Conservation (phyloP, 2,888 invertebrate genomes). For the Scaptomyza flava region DNA sequence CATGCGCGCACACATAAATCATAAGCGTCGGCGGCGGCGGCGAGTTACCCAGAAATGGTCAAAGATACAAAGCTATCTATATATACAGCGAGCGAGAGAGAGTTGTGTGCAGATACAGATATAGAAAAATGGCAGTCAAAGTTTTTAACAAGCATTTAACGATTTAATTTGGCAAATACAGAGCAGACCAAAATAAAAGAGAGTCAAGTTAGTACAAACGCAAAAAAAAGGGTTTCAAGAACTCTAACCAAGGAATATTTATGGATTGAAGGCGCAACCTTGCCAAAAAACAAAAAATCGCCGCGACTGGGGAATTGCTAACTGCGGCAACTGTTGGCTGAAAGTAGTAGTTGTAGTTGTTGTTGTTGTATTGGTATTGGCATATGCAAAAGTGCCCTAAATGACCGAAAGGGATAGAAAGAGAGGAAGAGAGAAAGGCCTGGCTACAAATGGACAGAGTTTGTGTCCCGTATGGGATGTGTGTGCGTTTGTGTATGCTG, state of each 20-base stretch:
- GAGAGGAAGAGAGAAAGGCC: neutral
- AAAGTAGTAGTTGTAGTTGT: neutral
- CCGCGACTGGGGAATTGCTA: slow-evolving; percentile 75
- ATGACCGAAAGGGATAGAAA: slow-evolving; percentile 40
- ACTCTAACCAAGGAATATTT: slow-evolving; percentile 71
- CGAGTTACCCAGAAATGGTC: slow-evolving; percentile 65
- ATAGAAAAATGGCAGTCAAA: slow-evolving; percentile 72
- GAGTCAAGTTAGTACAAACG: slow-evolving; percentile 32
- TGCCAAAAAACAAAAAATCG: slow-evolving; percentile 63
- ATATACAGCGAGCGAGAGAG: neutral
- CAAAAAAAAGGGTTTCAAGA: slow-evolving; percentile 43
- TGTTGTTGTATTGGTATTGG: slow-evolving; percentile 23
- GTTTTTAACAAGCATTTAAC: slow-evolving; percentile 80
- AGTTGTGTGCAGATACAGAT: slow-evolving; percentile 8
- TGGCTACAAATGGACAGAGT: slow-evolving; percentile 8
- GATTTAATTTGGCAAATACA: slow-evolving; percentile 78
- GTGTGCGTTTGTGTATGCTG: slow-evolving; percentile 57
- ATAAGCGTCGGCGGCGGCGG: slow-evolving; percentile 71
- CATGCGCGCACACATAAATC: slow-evolving; percentile 71
- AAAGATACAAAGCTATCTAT: slow-evolving; percentile 56
- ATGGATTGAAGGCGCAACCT: slow-evolving; percentile 79
- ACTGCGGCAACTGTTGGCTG: slow-evolving; percentile 66
- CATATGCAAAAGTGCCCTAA: slow-evolving; percentile 75
- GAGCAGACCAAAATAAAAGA: slow-evolving; percentile 28
- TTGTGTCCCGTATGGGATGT: slow-evolving; percentile 27